Conservation (phyloP, 2,888 invertebrate species). For the Eupithecia vulgata region DNA sequence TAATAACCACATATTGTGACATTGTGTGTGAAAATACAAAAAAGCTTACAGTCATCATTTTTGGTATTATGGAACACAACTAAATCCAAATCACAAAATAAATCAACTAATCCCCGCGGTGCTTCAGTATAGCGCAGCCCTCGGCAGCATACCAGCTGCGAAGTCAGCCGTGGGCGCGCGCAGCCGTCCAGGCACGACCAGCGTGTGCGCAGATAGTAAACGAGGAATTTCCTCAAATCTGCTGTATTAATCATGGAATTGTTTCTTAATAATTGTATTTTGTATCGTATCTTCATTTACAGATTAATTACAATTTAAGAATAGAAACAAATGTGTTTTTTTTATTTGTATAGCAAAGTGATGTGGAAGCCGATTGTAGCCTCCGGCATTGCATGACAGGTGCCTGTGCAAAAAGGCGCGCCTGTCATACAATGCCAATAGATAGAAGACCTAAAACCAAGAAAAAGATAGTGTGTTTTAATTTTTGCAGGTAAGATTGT, state of each 20-base stretch:
- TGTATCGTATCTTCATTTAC: too few relatives aligned
- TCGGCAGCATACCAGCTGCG: constrained; percentile 51
- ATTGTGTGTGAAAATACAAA: too few relatives aligned
- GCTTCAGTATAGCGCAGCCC: background rate
- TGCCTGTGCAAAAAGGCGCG: too few relatives aligned
- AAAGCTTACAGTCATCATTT: background rate
- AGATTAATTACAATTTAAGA: too few relatives aligned
- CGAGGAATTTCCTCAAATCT: constrained; percentile 7
- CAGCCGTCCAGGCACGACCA: constrained; percentile 47
- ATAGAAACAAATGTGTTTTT: too few relatives aligned
- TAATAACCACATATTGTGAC: too few relatives aligned
- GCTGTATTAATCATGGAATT: background rate
- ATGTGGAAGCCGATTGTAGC: background rate
- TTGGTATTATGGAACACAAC: too few relatives aligned
- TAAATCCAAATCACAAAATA: too few relatives aligned
- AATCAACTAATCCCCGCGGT: too few relatives aligned
- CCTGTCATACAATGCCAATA: too few relatives aligned
- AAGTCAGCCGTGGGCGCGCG: constrained; percentile 34
- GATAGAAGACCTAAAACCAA: background rate
- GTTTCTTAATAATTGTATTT: too few relatives aligned
- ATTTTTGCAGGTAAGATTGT: background rate
- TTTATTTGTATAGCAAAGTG: too few relatives aligned
- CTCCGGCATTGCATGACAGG: background rate
- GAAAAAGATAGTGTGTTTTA: background rate
- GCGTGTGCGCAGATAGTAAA: background rate